Conservation (phyloP, 2,888 invertebrate genomes). For the Noctua comes region DNA sequence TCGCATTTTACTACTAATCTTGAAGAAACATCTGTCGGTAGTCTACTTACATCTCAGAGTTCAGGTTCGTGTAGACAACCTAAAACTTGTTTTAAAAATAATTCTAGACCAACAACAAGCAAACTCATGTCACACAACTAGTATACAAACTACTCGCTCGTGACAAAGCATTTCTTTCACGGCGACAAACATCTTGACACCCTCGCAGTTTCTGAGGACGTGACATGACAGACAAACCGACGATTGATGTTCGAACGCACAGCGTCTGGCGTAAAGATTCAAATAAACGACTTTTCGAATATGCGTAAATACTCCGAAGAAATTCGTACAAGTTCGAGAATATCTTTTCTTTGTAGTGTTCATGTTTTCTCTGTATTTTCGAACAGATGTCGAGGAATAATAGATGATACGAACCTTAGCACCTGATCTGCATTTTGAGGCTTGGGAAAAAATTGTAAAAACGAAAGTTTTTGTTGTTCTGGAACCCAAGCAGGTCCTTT, state of each 20-base stretch:
- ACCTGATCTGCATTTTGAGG: conserved; percentile 23
- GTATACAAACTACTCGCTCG: conserved; percentile 12
- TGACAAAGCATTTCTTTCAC: conserved; percentile 40
- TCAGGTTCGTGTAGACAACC: background rate
- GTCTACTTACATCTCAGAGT: background rate
- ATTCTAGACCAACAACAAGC: background rate
- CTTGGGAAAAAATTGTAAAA: background rate
- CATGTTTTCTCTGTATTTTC: conserved; percentile 20
- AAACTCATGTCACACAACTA: background rate
- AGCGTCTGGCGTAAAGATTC: conserved; percentile 51
- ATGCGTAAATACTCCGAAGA: conserved; percentile 33
- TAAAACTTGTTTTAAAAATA: background rate
- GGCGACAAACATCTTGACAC: conserved; percentile 37
- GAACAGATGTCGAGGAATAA: conserved; percentile 15
- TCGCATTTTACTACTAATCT: background rate
- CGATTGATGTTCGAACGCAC: conserved; percentile 51
- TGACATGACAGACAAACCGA: conserved; percentile 57
- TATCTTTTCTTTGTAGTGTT: conserved; percentile 31
- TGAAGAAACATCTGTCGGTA: background rate
- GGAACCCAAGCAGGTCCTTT: background rate
- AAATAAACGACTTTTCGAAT: conserved; percentile 41
- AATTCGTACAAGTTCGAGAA: conserved; percentile 10
- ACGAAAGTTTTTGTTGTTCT: background rate
- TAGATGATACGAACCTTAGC: conserved; percentile 22
- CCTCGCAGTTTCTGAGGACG: conserved; percentile 50